Evolutionary conservation across 2,888 invertebrate genomes (phyloP), one percentile per base, ranked within the genome.

Genomic region (Spodoptera exigua): DNA sequence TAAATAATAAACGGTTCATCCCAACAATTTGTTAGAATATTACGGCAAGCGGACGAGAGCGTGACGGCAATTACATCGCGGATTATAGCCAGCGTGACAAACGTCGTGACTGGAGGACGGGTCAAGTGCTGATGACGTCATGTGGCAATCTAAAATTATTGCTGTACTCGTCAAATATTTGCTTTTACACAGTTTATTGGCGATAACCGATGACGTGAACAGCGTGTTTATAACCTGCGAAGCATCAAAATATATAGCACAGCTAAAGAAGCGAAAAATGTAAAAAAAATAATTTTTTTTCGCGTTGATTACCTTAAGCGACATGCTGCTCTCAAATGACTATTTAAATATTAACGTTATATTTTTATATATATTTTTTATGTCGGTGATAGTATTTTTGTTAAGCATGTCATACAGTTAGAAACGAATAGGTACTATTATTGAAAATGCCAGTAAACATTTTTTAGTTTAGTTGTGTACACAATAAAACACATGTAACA

Each of bases 1-100:
- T 77, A 75, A 75, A 75, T 75, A 77, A 74, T 75, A 75, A 74
- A 65, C 64, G 77, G 61, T 67, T 65, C 65, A 76, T 77, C 75
- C 78, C 41, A 54, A 65, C 77, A 77, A 76, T 76, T 76, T 77
- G 77, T 77, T 74, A 65, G 64, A 76, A 77, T 76, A 74, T 68
- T 77, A 74, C 71, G 62, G 58, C 45, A 52, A 59, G 40, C 57
- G 60, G 47, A 39, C 47, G 53, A 53, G 63, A 63, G 66, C 58
- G 60, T 56, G 49, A 53, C 61, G 76, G 65, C 70, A 75, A 78
- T 79, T 79, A 79, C 63, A 56, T 47, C 45, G 51, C 52, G 76
- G 79, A 78, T 79, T 79, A 79, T 61, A 52, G 44, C 47, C 47
- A 27, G 67, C 73, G 61, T 76, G 78, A 78, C 79, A 70, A 76